A percentile compares a stretch with the other conserved stretches of the same genome.
These are phyloP conservation scores for Embidobia sp. DNA, from an alignment of 2,888 invertebrate genomes.

Conservation along the genomic window DNA sequence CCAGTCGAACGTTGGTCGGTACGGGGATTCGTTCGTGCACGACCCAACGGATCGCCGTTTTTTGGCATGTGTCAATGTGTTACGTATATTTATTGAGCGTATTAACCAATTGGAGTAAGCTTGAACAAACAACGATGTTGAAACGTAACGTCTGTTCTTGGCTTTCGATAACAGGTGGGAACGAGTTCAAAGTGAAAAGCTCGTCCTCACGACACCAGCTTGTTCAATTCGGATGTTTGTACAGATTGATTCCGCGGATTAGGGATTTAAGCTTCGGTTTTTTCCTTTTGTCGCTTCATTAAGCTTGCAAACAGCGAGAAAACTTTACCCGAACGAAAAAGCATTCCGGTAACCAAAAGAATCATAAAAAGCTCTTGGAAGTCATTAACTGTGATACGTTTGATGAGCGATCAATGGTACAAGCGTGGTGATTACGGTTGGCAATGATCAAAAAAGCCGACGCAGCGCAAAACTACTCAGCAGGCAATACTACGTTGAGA, in stretches of 20 bases:
- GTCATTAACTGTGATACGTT: slow-evolving; percentile 18
- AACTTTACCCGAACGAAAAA: slow-evolving; percentile 1
- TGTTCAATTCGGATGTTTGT: slow-evolving; percentile 17
- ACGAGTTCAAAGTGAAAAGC: background rate
- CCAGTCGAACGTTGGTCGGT: no score
- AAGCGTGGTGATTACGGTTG: slow-evolving; percentile 53
- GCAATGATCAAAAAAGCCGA: slow-evolving; percentile 61
- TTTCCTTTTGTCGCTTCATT: slow-evolving; percentile 34
- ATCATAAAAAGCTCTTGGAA: slow-evolving; percentile 37
- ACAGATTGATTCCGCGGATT: background rate
- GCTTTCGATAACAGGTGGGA: background rate
- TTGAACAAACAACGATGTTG: no score
- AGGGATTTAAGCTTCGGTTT: background rate
- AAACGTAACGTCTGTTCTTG: background rate
- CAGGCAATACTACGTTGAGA: slow-evolving; percentile 67
- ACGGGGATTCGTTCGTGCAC: no score
- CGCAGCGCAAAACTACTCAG: slow-evolving; percentile 65
- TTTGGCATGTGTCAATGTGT: slow-evolving; percentile 4
- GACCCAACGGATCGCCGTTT: no score
- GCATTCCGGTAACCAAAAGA: slow-evolving; percentile 12
- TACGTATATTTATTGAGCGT: slow-evolving; percentile 4
- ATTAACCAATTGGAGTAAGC: no score
- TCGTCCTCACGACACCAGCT: slow-evolving; percentile 8
- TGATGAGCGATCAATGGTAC: slow-evolving; percentile 45
- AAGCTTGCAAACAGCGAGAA: slow-evolving; percentile 14